Percentiles rank a stretch among this genome's conserved stretches.
These are phyloP conservation scores for Palaemon carinicauda DNA, from an alignment of 1,140 invertebrate species.

Conservation along the genomic window DNA sequence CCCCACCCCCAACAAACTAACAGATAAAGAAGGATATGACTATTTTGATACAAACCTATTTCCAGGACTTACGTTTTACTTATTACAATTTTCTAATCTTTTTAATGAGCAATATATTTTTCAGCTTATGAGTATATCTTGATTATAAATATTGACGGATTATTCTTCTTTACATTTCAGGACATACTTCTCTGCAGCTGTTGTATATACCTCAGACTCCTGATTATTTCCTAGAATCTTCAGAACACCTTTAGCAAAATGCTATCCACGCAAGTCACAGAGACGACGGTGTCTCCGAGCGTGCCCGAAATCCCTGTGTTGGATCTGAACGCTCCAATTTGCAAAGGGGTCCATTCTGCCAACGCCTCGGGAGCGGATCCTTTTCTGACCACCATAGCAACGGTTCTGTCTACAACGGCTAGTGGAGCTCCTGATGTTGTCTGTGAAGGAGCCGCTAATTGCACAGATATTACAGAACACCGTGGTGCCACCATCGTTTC, in stretches of 20 bases:
- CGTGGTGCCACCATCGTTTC: not conserved
- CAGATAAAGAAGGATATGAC: too few relatives aligned
- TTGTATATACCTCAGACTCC: not conserved
- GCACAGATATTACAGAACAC: not conserved
- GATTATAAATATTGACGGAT: not conserved
- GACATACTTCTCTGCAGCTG: not conserved
- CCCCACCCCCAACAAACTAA: too few relatives aligned
- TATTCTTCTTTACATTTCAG: not conserved
- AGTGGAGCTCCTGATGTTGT: not conserved
- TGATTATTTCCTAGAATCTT: not conserved
- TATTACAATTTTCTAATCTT: too few relatives aligned
- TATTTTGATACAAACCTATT: too few relatives aligned
- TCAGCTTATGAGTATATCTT: too few relatives aligned
- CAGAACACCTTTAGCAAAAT: not conserved
- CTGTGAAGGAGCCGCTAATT: not conserved
- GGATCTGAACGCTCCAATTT: too few relatives aligned
- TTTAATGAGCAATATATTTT: too few relatives aligned
- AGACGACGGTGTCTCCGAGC: too few relatives aligned
- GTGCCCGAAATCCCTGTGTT: too few relatives aligned
- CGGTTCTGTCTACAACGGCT: not conserved
- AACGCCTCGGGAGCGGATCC: not conserved
- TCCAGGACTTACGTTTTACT: too few relatives aligned
- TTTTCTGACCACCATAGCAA: not conserved
- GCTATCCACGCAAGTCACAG: not conserved
- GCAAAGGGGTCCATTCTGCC: too few relatives aligned